Conservation (phyloP, 2,113 vertebrate species). For the Pseudonaja textilis region DNA sequence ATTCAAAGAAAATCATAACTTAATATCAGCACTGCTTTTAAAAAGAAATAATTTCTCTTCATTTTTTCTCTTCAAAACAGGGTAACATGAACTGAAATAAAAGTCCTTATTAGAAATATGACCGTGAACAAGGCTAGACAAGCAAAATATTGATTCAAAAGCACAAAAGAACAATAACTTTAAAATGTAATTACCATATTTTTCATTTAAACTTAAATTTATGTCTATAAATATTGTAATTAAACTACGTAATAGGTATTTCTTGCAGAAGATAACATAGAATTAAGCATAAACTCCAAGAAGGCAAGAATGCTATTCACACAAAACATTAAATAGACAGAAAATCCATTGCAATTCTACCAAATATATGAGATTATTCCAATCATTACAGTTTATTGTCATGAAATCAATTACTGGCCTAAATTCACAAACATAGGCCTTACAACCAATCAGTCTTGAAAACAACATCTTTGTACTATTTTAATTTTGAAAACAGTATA, state of each 20-base stretch:
- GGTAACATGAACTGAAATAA: neutral
- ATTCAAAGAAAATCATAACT: constrained; percentile 57
- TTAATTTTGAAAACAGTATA: constrained; percentile 26
- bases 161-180: constrained; percentile 45
- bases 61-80: constrained; percentile 16
- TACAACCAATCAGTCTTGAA: constrained; percentile 42
- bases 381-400: constrained; percentile 48
- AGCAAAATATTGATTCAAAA: constrained; percentile 57
- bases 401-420: constrained; percentile 40
- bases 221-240: constrained; percentile 41
- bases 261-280: constrained; percentile 34
- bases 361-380: constrained; percentile 45
- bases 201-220: constrained; percentile 44
- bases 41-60: constrained; percentile 24
- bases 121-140: constrained; percentile 47
- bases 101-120: constrained; percentile 51
- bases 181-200: constrained; percentile 48
- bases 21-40: constrained; percentile 57
- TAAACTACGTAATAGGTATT: constrained; percentile 51
- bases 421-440: constrained; percentile 45
- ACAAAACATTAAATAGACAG: constrained; percentile 28
- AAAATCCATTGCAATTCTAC: neutral
- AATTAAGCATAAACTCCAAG: constrained; percentile 43
- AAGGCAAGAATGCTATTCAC: neutral
- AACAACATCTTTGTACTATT: constrained; percentile 18